Conservation (phyloP, 2,888 invertebrate species). For the Lepas anatifera region DNA sequence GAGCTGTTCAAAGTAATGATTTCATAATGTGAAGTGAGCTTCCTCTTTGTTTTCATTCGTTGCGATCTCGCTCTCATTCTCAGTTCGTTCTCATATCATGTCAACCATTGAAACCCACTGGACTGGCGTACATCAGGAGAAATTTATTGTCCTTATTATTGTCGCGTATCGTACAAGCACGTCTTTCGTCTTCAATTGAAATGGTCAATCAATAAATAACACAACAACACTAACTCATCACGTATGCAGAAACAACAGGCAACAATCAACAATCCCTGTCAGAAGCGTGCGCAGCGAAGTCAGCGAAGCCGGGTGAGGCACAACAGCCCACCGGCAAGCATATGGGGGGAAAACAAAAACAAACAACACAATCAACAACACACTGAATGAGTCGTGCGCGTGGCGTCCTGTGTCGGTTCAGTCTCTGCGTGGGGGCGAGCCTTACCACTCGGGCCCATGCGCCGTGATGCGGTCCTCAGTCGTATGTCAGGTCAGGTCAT, state of each 20-base stretch:
- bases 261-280: slow-evolving; percentile 10
- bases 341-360: too few relatives aligned
- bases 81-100: too few relatives aligned
- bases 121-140: neutral
- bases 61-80: too few relatives aligned
- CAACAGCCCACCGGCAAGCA: too few relatives aligned
- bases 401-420: neutral
- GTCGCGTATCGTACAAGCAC: neutral
- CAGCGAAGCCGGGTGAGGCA: too few relatives aligned
- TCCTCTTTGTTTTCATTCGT: too few relatives aligned
- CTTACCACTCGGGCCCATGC: neutral
- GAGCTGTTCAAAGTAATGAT: too few relatives aligned
- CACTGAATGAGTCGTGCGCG: neutral
- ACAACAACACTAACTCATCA: neutral
- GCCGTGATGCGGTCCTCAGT: too few relatives aligned
- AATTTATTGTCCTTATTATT: neutral
- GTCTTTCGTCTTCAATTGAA: neutral
- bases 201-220: slow-evolving; percentile 1
- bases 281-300: neutral
- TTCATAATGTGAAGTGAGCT: too few relatives aligned
- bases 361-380: slow-evolving; percentile 5
- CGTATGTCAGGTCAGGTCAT: neutral
- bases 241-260: slow-evolving; percentile 8
- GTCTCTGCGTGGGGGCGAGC: too few relatives aligned
- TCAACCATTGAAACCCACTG: neutral